Conservation (phyloP, 2,888 invertebrate genomes). For the Xestia xanthographa region DNA sequence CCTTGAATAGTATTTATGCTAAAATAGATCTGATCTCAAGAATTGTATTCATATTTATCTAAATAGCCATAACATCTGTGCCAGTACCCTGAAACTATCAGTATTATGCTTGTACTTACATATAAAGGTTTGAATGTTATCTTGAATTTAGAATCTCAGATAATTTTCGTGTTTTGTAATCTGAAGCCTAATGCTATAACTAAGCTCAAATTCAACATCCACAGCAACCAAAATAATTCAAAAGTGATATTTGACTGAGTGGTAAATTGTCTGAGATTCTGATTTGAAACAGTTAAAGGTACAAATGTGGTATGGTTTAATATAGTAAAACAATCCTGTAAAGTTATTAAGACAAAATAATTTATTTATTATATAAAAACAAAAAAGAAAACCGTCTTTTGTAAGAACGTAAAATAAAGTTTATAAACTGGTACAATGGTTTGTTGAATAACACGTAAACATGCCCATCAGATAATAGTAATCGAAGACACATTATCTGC, state of each 20-base stretch:
- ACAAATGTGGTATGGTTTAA: slow-evolving; percentile 20
- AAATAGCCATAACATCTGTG: slow-evolving; percentile 33
- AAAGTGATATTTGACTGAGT: not conserved
- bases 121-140: not conserved
- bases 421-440: slow-evolving; percentile 14
- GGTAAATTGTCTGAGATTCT: not conserved
- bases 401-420: slow-evolving; percentile 27
- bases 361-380: slow-evolving; percentile 19
- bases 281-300: slow-evolving; percentile 18
- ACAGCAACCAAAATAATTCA: no score
- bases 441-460: slow-evolving; percentile 19
- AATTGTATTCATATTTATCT: slow-evolving; percentile 2
- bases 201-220: not conserved
- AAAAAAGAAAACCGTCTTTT: slow-evolving; percentile 19
- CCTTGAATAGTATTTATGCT: not conserved
- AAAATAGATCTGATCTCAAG: slow-evolving; percentile 38
- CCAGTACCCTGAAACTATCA: slow-evolving; percentile 39
- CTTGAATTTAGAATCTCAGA: slow-evolving; percentile 19
- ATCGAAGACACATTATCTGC: not conserved
- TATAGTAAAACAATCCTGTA: slow-evolving; percentile 1
- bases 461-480: not conserved
- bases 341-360: slow-evolving; percentile 16
- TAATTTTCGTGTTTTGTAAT: slow-evolving; percentile 1
- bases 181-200: not conserved
- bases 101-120: slow-evolving; percentile 18